phyloP scores from a whole-genome alignment of 2,888 invertebrate species.

The Oscheius sp. region DNA sequence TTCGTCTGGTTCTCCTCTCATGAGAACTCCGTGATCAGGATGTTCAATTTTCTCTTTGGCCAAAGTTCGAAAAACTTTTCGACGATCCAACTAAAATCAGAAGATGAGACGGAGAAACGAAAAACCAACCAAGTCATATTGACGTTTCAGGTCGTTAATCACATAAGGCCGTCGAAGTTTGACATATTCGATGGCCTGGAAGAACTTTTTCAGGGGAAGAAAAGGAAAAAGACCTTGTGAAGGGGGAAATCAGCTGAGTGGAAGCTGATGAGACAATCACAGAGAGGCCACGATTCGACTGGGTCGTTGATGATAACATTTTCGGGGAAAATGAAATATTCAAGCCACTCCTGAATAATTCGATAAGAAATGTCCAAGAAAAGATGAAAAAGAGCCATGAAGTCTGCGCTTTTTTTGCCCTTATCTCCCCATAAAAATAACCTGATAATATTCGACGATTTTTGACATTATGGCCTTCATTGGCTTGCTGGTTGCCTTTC shows the following conservation, averaged over 20 bases:
- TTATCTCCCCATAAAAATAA: no score
- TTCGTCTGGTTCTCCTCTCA: constrained; percentile 78
- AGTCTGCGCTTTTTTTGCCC: no score
- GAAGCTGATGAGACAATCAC: constrained; percentile 91
- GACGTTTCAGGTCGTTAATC: constrained; percentile 97
- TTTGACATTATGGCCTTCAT: constrained; percentile 98
- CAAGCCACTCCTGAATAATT: constrained; percentile 60
- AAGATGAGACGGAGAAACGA: background rate
- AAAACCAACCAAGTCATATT: constrained; percentile 86
- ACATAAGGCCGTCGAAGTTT: constrained; percentile 91
- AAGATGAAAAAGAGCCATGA: constrained; percentile 5
- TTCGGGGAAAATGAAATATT: constrained; percentile 86
- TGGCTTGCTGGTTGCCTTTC: constrained; percentile 97
- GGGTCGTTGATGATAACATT: constrained; percentile 92
- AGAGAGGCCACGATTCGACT: constrained; percentile 96
- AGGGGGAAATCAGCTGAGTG: constrained; percentile 82
- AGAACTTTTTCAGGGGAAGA: background rate
- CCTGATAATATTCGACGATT: constrained; percentile 83
- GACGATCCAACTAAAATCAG: constrained; percentile 73
- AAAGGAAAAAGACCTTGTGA: constrained; percentile 73
- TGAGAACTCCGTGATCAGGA: constrained; percentile 94
- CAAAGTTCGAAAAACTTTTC: constrained; percentile 92
- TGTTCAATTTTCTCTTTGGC: constrained; percentile 94
- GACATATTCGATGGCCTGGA: constrained; percentile 88
- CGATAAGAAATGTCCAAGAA: background rate